Percentiles rank a stretch among this genome's conserved stretches.
phyloP scores from a whole-genome alignment of 2,888 invertebrate genomes.

The Patella pellucida region DNA sequence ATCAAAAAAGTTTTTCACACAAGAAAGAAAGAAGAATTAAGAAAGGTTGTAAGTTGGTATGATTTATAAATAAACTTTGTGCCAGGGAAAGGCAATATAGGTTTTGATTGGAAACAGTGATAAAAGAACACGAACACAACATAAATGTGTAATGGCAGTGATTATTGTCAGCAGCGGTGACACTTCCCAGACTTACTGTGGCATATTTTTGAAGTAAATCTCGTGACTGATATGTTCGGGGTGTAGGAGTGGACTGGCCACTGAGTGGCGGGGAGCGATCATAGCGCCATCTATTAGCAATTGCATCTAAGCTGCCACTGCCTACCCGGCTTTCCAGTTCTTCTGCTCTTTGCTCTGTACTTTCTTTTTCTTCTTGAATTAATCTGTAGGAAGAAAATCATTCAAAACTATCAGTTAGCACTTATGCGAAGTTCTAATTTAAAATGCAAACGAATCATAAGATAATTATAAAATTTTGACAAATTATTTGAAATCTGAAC shows the following conservation, averaged over 20 bases:
- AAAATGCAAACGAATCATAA: background rate
- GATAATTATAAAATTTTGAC: background rate
- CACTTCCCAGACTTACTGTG: constrained; percentile 80
- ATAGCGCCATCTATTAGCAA: constrained; percentile 84
- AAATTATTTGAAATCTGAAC: no score
- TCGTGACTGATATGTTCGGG: constrained; percentile 54
- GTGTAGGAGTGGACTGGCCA: constrained; percentile 87
- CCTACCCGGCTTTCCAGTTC: constrained; percentile 95
- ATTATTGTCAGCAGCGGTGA: background rate
- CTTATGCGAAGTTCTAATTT: background rate
- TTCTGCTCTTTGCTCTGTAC: constrained; percentile 93
- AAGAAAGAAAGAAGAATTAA: no score
- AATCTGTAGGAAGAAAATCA: constrained; percentile 66
- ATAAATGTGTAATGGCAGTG: background rate
- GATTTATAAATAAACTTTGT: background rate
- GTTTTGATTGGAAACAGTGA: background rate
- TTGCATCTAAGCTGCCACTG: constrained; percentile 80
- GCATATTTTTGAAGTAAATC: constrained; percentile 89
- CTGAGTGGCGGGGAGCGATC: constrained; percentile 79
- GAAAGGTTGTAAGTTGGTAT: no score
- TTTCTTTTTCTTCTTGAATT: constrained; percentile 89
- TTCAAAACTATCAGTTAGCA: background rate
- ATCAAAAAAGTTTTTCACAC: no score
- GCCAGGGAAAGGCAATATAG: background rate
- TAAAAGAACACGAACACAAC: background rate